Evolutionary conservation across 1,140 invertebrate species (phyloP).

Genomic region (Drosophila micromelanica): DNA sequence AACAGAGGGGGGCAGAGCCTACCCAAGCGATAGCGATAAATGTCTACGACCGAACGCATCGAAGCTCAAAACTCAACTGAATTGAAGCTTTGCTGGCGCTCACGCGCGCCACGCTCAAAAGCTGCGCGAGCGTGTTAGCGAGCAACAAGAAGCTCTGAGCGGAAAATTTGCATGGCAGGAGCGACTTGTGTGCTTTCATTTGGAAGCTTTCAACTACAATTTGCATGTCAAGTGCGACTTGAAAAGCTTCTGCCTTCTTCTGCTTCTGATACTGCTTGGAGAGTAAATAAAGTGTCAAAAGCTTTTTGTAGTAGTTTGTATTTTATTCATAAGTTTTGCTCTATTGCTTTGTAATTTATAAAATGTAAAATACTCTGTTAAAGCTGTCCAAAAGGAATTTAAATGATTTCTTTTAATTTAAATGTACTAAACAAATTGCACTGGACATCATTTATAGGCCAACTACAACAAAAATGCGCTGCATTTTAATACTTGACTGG

Average conservation of each 20-base stretch:
- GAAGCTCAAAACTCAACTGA: conserved; percentile 75
- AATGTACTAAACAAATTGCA: conserved; percentile 41
- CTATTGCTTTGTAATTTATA: conserved; percentile 48
- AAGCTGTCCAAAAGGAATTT: conserved; percentile 25
- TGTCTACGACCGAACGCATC: conserved; percentile 68
- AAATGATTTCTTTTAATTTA: conserved; percentile 21
- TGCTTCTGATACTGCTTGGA: no score
- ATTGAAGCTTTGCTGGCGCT: conserved; percentile 1
- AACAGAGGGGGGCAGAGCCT: neutral
- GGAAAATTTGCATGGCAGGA: conserved; percentile 22
- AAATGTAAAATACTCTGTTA: conserved; percentile 25
- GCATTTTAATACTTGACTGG: conserved; percentile 12
- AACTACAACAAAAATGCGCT: conserved; percentile 20
- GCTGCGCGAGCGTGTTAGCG: conserved; percentile 26
- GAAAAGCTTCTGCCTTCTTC: neutral
- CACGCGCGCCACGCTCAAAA: conserved; percentile 44
- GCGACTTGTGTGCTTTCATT: neutral
- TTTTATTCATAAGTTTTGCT: conserved; percentile 77
- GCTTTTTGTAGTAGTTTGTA: conserved; percentile 68
- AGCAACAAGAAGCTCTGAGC: conserved; percentile 10
- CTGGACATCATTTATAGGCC: conserved; percentile 20
- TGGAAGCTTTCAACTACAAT: neutral
- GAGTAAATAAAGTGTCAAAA: neutral
- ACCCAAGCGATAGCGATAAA: conserved; percentile 38
- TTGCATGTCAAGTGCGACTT: conserved; percentile 1